Base-by-base conservation (phyloP, 2,797 vertebrate species). In the Gymnopithys bicolor region DNA sequence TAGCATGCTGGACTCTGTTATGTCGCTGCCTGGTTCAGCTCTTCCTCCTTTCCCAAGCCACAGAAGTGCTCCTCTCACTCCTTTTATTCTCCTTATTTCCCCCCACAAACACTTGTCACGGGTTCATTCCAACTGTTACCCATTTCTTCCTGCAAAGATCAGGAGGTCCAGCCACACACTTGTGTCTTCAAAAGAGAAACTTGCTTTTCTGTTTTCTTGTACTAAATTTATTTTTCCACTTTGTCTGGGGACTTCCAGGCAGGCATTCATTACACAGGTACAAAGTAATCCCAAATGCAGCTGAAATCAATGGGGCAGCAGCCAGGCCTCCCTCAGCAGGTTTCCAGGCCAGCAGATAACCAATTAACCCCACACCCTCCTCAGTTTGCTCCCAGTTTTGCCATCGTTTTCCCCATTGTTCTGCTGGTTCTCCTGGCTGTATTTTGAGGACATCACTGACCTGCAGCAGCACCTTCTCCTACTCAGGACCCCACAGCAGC, bases 191-290 rank as follows among this genome's bases (percentile, higher is more conserved):
- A 74, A 87, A 56, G 3, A 74, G 33, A 87, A 94, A 73, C 19
- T 39, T 16, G 9, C 13, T 91, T 75, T 90, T 91, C 59, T 39
- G 17, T 81, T 94, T 87, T 88, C 69, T 71, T 75, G 28, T 48
- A 23, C 48, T 73, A 83, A 90, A 67, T 24, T 7, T 64, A 23
- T 84, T 94, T 96, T 91, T 62, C n/a, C 39, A 21, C 56, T 87
- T 78, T 75, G 17, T 71, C 79, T 91, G 63, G 62, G 32, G 55
- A 58, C 53, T 87, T 71, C 28, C 82, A 94, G 76, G 60, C 87
- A 89, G 53, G 46, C 66, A 74, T 92, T 94, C 86, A 51, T 81
- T 58, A 68, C 13, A 86, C 27, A 66, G 52, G 39, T 19, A 33
- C 62, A 51, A 46, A 76, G 59, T 10, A 86, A 66, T 91, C 91